Conservation (phyloP, 2,888 invertebrate genomes). For the Clunio marinus region DNA sequence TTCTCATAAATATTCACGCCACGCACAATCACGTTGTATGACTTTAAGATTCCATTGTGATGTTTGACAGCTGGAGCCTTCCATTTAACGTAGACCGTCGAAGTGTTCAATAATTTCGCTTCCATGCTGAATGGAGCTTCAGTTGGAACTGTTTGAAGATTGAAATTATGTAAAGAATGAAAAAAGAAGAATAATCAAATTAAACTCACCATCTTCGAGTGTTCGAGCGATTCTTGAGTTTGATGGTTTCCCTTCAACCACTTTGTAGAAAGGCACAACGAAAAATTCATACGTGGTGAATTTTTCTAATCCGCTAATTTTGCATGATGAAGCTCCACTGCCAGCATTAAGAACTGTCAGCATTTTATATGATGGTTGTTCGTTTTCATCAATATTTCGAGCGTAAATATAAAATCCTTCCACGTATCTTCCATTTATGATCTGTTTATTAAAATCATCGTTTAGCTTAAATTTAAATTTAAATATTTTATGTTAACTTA, state of each 20-base stretch:
- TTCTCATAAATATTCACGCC: constrained; percentile 56
- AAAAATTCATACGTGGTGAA: constrained; percentile 88
- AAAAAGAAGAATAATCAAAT: background rate
- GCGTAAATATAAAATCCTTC: constrained; percentile 80
- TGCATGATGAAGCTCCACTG: constrained; percentile 61
- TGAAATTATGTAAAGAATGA: background rate
- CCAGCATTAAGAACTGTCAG: constrained; percentile 74
- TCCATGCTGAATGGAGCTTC: constrained; percentile 80
- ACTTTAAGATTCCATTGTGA: constrained; percentile 78
- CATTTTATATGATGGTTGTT: constrained; percentile 62
- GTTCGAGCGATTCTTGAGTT: constrained; percentile 76
- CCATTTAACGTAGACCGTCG: constrained; percentile 79
- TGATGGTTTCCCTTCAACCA: constrained; percentile 80
- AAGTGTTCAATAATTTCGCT: constrained; percentile 75
- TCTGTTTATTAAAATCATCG: too few species aligned
- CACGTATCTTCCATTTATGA: constrained; percentile 69
- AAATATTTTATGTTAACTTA: constrained; percentile 46
- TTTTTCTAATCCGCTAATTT: constrained; percentile 72
- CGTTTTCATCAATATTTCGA: constrained; percentile 58
- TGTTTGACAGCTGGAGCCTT: constrained; percentile 68
- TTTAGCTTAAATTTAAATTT: background rate
- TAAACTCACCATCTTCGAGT: constrained; percentile 62
- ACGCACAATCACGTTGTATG: constrained; percentile 69
- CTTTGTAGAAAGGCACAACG: constrained; percentile 83
- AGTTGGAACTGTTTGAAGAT: constrained; percentile 56